phyloP scores from a whole-genome alignment of 2,797 vertebrate species.

The Siniperca undulata region DNA sequence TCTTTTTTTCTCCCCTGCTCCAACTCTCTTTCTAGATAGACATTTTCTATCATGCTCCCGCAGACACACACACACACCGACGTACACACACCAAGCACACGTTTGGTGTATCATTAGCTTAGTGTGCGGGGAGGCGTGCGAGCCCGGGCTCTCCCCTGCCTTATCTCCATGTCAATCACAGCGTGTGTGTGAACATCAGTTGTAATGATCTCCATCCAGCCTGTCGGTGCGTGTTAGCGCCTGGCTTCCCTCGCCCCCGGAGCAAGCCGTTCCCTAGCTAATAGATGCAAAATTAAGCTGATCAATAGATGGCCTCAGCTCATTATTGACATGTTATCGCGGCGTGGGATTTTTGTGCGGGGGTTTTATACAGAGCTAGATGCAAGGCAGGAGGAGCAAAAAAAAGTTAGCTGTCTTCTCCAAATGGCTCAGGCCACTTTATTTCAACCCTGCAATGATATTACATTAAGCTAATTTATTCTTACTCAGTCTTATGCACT shows the following conservation, averaged over 20 bases:
- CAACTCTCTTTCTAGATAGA: constrained; percentile 74
- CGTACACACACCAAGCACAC: constrained; percentile 70
- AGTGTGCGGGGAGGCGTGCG: constrained; percentile 83
- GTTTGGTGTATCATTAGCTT: constrained; percentile 85
- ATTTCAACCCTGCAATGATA: constrained; percentile 51
- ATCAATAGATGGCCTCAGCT: constrained; percentile 87
- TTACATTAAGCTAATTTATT: constrained; percentile 62
- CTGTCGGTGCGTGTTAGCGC: constrained; percentile 84
- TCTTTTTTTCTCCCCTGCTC: constrained; percentile 43
- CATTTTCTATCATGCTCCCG: constrained; percentile 54
- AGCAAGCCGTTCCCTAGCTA: constrained; percentile 85
- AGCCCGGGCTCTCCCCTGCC: constrained; percentile 80
- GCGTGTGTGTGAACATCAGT: constrained; percentile 86
- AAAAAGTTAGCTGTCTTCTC: constrained; percentile 56
- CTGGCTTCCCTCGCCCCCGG: constrained; percentile 83
- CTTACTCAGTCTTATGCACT: constrained; percentile 22
- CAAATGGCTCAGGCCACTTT: constrained; percentile 62
- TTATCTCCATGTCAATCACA: constrained; percentile 87
- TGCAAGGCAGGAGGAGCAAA: constrained; percentile 52
- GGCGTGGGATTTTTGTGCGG: constrained; percentile 83
- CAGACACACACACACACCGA: constrained; percentile 43
- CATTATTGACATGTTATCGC: constrained; percentile 85
- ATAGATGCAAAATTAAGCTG: constrained; percentile 88
- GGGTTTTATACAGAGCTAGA: constrained; percentile 66
- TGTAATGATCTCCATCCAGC: constrained; percentile 87